Evolutionary conservation across 2,113 vertebrate species (phyloP).

Genomic region (Channa argus): DNA sequence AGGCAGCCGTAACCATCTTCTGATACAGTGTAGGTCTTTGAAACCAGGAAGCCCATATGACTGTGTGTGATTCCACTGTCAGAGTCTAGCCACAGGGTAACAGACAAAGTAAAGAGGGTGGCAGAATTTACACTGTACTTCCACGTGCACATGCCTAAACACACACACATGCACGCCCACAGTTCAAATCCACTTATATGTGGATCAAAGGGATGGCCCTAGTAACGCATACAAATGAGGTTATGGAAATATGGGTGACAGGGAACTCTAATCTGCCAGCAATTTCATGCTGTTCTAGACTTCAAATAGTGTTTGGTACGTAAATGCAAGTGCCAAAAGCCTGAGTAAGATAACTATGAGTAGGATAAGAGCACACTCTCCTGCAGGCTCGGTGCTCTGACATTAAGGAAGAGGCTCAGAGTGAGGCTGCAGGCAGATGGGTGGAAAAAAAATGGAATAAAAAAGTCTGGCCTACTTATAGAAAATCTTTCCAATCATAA

Average conservation of each 20-base stretch:
- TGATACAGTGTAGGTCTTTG: conserved; percentile 88
- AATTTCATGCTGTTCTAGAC: conserved; percentile 74
- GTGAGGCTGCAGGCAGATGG: conserved; percentile 28
- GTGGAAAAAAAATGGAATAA: conserved; percentile 8
- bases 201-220: conserved; percentile 71
- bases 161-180: conserved; percentile 2
- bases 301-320: conserved; percentile 66
- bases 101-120: conserved; percentile 25
- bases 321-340: conserved; percentile 60
- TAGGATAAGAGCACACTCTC: conserved; percentile 49
- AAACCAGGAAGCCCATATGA: conserved; percentile 93
- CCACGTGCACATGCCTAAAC: conserved; percentile 6
- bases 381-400: conserved; percentile 53
- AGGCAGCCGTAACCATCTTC: conserved; percentile 93
- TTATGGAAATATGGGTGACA: conserved; percentile 69
- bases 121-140: conserved; percentile 35
- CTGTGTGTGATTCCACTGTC: conserved; percentile 93
- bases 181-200: conserved; percentile 64
- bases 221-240: conserved; percentile 72
- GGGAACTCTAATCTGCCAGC: conserved; percentile 70
- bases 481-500: conserved; percentile 2
- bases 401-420: conserved; percentile 37
- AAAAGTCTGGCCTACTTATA: conserved; percentile 36
- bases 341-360: conserved; percentile 55
- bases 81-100: conserved; percentile 83